These are phyloP conservation scores for Autographa pulchrina DNA, from an alignment of 2,888 invertebrate species.

Conservation along the genomic window DNA sequence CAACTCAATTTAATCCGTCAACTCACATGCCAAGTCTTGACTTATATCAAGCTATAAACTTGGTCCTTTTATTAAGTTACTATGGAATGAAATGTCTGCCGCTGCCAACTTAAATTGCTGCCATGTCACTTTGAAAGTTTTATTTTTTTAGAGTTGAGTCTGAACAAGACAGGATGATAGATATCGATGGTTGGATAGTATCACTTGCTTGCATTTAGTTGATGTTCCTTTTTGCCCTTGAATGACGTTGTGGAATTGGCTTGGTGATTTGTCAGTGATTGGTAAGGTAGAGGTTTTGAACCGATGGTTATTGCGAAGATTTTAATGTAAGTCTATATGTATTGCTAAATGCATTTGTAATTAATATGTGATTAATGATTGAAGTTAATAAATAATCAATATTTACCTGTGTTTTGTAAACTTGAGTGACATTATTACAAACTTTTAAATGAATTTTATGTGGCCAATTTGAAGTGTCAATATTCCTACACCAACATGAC, in stretches of 20 bases:
- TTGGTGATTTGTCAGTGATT: neutral
- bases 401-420: too few species aligned
- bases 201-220: constrained; percentile 30
- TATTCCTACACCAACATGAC: too few species aligned
- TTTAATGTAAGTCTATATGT: too few species aligned
- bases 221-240: constrained; percentile 38
- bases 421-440: too few species aligned
- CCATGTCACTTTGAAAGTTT: constrained; percentile 49
- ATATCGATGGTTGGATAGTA: constrained; percentile 38
- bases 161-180: constrained; percentile 47
- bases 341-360: too few species aligned
- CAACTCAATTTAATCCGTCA: constrained; percentile 44
- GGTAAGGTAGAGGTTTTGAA: neutral
- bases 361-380: too few species aligned
- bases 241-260: neutral
- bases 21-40: constrained; percentile 46
- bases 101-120: constrained; percentile 58
- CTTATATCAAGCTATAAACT: constrained; percentile 44
- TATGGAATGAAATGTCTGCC: constrained; percentile 43
- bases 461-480: too few species aligned
- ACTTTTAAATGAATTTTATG: too few species aligned
- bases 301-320: neutral
- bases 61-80: constrained; percentile 54
- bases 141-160: constrained; percentile 33
- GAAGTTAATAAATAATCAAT: too few species aligned